Evolutionary conservation across 2,113 vertebrate species (phyloP).

Genomic region (Conger conger): DNA sequence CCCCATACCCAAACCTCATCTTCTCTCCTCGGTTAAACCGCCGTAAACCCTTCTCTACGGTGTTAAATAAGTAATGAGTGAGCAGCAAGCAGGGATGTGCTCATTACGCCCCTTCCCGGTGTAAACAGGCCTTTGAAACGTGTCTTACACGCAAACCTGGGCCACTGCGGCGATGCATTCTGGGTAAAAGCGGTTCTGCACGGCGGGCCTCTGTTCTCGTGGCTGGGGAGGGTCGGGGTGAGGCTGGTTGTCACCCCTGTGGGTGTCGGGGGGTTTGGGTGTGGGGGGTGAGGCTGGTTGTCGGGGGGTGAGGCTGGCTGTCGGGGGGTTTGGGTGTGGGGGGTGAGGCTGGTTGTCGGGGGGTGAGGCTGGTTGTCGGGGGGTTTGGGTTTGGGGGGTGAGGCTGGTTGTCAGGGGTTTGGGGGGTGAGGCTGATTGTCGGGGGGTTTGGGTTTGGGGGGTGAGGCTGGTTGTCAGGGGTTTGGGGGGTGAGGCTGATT

Average conservation of each 20-base stretch:
- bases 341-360: no score
- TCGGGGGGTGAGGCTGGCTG: no score
- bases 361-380: not conserved
- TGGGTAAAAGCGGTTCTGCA: not conserved
- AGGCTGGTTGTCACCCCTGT: no score
- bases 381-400: not conserved
- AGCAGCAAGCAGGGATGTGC: not conserved
- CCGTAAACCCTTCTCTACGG: not conserved
- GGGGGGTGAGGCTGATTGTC: no score
- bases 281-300: no score
- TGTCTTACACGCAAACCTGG: not conserved
- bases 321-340: no score
- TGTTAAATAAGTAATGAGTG: not conserved
- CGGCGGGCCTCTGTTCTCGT: not conserved
- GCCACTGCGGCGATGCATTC: not conserved
- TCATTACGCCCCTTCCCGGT: not conserved
- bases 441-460: no score
- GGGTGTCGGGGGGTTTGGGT: no score
- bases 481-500: no score
- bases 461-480: no score
- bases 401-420: no score
- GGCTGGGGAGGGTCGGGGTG: no score
- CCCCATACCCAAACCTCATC: not conserved
- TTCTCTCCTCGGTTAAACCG: not conserved
- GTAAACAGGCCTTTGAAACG: not conserved